Percentiles rank a stretch among this genome's conserved stretches.
These are phyloP conservation scores for Rhopalosiphum nymphaeae DNA, from an alignment of 2,888 invertebrate genomes.

Conservation along the genomic window DNA sequence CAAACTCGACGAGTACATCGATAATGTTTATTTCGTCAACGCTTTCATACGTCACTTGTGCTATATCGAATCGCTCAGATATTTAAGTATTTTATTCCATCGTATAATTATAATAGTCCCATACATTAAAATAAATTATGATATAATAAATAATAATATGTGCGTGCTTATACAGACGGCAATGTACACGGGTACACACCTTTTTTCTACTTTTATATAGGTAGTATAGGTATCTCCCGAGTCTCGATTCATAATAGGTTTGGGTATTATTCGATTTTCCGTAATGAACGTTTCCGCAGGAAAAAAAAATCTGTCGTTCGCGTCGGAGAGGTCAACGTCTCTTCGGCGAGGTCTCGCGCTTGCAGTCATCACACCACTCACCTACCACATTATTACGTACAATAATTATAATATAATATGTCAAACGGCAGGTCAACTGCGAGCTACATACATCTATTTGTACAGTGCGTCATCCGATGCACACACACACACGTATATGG, in stretches of 20 bases:
- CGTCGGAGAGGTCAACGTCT: not conserved
- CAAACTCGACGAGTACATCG: not conserved
- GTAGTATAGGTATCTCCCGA: not conserved
- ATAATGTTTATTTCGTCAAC: not conserved
- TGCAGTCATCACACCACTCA: not conserved
- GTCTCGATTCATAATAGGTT: not conserved
- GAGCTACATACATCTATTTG: not conserved
- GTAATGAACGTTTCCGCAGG: not conserved
- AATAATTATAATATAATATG: not conserved
- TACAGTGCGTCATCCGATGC: not conserved
- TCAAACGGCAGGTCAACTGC: not conserved
- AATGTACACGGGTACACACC: not conserved
- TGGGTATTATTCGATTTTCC: not conserved
- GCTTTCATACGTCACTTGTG: not conserved
- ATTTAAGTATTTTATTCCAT: too few relatives aligned
- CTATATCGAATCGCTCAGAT: not conserved
- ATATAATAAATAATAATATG: not conserved
- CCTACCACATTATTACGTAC: not conserved
- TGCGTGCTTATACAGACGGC: not conserved
- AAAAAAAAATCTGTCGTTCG: not conserved
- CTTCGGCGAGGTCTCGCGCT: not conserved
- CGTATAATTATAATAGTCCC: not conserved
- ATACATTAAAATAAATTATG: not conserved
- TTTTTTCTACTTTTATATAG: not conserved
- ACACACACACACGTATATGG: not conserved